Percentiles rank a stretch among this genome's conserved stretches.
Evolutionary conservation across 2,797 vertebrate species (phyloP).

Genomic region (Mormyrops boulengeri): DNA sequence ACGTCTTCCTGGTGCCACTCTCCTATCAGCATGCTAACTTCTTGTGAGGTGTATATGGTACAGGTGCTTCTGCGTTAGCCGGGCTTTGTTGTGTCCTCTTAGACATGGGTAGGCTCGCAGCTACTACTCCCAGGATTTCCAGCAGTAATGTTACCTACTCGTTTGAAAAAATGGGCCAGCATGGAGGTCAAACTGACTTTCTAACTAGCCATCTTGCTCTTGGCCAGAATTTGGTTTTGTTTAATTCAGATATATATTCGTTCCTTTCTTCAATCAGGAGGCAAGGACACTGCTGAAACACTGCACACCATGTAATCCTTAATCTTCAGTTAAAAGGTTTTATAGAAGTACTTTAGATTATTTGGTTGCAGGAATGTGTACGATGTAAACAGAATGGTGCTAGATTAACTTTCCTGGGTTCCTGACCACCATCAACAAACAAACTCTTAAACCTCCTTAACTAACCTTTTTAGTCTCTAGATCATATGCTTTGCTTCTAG

Average conservation of each 20-base stretch:
- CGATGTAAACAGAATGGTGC: neutral
- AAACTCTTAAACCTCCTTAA: neutral
- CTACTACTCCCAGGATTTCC: neutral
- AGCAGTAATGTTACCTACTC: neutral
- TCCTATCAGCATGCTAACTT: neutral
- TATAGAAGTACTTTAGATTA: neutral
- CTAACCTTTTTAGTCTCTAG: neutral
- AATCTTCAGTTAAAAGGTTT: neutral
- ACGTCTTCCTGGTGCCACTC: neutral
- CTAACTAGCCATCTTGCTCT: neutral
- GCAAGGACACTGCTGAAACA: too few species aligned
- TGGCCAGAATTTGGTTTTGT: neutral
- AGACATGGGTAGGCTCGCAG: neutral
- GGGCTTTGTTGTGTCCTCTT: neutral
- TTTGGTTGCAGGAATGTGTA: neutral
- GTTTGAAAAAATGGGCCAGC: neutral
- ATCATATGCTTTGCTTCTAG: neutral
- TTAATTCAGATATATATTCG: neutral
- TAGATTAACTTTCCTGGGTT: neutral
- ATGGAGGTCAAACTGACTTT: neutral
- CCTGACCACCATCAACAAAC: neutral
- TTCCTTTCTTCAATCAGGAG: neutral
- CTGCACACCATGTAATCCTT: neutral
- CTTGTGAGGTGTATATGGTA: neutral
- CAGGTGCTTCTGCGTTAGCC: neutral